Conservation (phyloP, 2,888 invertebrate genomes). For the Danaus chrysippus region DNA sequence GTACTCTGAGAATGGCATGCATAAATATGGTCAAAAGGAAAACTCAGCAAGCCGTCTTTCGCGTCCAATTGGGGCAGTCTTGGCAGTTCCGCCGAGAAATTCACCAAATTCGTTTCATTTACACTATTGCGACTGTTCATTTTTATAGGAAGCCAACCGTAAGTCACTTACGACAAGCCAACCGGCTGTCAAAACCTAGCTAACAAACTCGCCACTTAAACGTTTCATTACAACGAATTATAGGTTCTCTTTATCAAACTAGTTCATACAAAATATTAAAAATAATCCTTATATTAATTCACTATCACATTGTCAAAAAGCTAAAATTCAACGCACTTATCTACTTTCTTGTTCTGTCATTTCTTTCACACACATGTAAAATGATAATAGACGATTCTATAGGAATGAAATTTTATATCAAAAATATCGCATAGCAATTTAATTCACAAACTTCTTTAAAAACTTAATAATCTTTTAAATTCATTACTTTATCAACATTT, state of each 20-base stretch:
- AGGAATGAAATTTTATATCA: constrained; percentile 35
- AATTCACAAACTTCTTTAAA: constrained; percentile 44
- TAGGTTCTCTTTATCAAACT: constrained; percentile 38
- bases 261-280: constrained; percentile 36
- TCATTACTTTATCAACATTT: constrained; percentile 38
- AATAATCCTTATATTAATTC: constrained; percentile 38
- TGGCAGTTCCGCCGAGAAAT: constrained; percentile 64
- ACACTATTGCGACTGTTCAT: constrained; percentile 74
- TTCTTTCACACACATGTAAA: constrained; percentile 71
- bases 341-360: constrained; percentile 59
- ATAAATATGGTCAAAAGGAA: constrained; percentile 86
- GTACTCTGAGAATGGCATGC: constrained; percentile 78
- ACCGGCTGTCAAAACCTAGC: constrained; percentile 70
- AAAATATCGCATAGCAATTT: constrained; percentile 40
- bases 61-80: constrained; percentile 64
- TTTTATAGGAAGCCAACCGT: constrained; percentile 59
- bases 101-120: constrained; percentile 74
- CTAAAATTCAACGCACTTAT: constrained; percentile 48
- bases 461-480: constrained; percentile 35
- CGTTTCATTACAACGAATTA: constrained; percentile 61
- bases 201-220: constrained; percentile 58
- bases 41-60: constrained; percentile 79
- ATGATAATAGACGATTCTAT: constrained; percentile 59
- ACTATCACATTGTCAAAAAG: constrained; percentile 63
- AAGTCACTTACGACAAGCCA: constrained; percentile 62